Evolutionary conservation across 2,113 vertebrate species (phyloP).

Genomic region (Ramphastos sulfuratus): DNA sequence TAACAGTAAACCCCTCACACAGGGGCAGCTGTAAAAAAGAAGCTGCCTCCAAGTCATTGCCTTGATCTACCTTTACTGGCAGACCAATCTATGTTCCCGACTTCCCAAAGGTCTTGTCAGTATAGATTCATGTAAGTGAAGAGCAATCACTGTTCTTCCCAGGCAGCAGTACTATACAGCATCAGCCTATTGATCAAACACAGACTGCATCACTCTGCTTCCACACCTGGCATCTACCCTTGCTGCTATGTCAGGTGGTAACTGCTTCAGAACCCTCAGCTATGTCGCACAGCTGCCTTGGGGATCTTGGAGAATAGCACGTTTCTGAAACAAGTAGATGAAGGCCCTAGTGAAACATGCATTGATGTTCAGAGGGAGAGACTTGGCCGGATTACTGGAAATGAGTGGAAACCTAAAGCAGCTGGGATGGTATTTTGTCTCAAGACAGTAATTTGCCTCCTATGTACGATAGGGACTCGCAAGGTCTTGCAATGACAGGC

Average conservation of each 20-base stretch:
- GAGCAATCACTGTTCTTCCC: neutral
- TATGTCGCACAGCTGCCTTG: neutral
- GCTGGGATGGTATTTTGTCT: neutral
- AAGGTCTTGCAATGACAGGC: too few species aligned
- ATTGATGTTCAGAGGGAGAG: neutral
- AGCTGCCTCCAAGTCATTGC: accelerated
- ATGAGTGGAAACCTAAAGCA: neutral
- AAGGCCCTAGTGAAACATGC: neutral
- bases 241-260: accelerated
- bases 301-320: neutral
- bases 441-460: too few species aligned
- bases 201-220: neutral
- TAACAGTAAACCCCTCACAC: neutral
- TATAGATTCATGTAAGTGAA: neutral
- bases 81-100: neutral
- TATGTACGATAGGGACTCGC: neutral
- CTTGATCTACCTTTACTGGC: neutral
- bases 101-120: neutral
- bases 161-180: neutral
- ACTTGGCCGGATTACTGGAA: neutral
- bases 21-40: neutral
- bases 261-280: neutral
- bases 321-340: neutral
- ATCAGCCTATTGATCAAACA: neutral
- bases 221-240: neutral